Evolutionary conservation across 1,140 invertebrate genomes (phyloP).

Genomic region (Lordiphosa mommai): DNA sequence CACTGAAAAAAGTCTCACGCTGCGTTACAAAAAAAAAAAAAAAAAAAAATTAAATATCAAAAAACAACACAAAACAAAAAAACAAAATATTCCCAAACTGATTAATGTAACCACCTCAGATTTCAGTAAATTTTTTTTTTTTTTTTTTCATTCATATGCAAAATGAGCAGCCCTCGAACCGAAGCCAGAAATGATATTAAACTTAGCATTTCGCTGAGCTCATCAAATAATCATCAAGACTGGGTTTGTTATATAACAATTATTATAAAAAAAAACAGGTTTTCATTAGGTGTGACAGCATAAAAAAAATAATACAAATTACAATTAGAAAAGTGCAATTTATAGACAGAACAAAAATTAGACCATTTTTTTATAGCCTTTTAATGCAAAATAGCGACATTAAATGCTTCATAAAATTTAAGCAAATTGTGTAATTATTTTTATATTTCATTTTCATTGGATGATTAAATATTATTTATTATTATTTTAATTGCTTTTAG

Average conservation of each 20-base stretch:
- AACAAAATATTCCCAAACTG: conserved; percentile 42
- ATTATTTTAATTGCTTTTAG: conserved; percentile 17
- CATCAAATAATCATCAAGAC: conserved; percentile 42
- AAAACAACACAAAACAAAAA: conserved; percentile 2
- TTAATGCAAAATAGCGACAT: background rate
- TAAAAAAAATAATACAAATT: conserved; percentile 22
- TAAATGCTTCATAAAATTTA: conserved; percentile 23
- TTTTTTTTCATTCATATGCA: conserved; percentile 69
- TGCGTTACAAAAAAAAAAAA: conserved; percentile 30
- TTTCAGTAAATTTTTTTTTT: conserved; percentile 32
- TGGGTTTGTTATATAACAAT: conserved; percentile 49
- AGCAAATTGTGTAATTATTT: too few relatives aligned
- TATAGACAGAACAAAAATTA: conserved; percentile 11
- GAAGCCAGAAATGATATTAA: conserved; percentile 27
- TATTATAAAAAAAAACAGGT: conserved; percentile 42
- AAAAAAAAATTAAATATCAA: conserved; percentile 11
- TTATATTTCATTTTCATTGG: too few relatives aligned
- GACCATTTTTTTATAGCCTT: conserved; percentile 3
- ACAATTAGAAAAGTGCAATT: conserved; percentile 3
- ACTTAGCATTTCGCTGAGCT: conserved; percentile 56
- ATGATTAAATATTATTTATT: conserved; percentile 19
- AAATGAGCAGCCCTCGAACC: conserved; percentile 27
- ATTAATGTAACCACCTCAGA: conserved; percentile 57
- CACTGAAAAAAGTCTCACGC: conserved; percentile 39
- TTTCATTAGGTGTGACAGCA: conserved; percentile 2